These are phyloP conservation scores for Chanos chanos DNA, from an alignment of 2,797 vertebrate species.

Conservation along the genomic window DNA sequence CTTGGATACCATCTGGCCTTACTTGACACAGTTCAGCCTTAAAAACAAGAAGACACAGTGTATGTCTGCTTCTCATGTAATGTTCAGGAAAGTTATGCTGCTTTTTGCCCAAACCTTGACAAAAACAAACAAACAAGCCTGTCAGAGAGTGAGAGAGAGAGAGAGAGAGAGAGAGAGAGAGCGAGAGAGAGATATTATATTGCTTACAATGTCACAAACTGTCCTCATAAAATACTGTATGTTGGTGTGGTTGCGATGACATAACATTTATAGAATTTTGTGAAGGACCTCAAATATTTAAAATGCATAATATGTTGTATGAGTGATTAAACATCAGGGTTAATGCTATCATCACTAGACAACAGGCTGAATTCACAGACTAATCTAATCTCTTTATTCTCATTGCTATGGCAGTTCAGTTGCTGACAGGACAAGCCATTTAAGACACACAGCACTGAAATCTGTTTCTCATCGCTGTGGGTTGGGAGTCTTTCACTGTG, in stretches of 20 bases:
- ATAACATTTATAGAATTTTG: too few species aligned
- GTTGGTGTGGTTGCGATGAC: too few species aligned
- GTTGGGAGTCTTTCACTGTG: constrained; percentile 52
- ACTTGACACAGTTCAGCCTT: constrained; percentile 42
- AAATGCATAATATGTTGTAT: constrained; percentile 11
- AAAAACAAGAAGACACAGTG: constrained; percentile 27
- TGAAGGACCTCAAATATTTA: constrained; percentile 14
- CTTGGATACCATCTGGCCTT: constrained; percentile 62
- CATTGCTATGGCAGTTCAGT: constrained; percentile 30
- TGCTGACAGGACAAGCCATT: constrained; percentile 57
- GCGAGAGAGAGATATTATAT: not conserved
- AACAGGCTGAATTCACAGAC: constrained; percentile 11
- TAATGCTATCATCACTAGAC: constrained; percentile 23
- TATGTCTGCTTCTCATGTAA: too few species aligned
- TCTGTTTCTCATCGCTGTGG: constrained; percentile 71
- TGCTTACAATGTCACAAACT: too few species aligned
- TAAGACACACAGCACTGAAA: constrained; percentile 53
- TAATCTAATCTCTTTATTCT: constrained; percentile 24
- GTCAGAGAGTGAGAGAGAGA: not conserved
- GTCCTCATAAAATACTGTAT: constrained; percentile 32
- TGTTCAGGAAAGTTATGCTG: too few species aligned
- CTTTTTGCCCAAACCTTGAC: too few species aligned
- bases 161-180: not conserved
- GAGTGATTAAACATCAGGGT: constrained; percentile 22
- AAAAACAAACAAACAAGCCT: too few species aligned